A percentile compares a stretch with the other conserved stretches of the same genome.
These are phyloP conservation scores for Fistularia commersonii DNA, from an alignment of 2,797 vertebrate genomes.

Conservation along the genomic window DNA sequence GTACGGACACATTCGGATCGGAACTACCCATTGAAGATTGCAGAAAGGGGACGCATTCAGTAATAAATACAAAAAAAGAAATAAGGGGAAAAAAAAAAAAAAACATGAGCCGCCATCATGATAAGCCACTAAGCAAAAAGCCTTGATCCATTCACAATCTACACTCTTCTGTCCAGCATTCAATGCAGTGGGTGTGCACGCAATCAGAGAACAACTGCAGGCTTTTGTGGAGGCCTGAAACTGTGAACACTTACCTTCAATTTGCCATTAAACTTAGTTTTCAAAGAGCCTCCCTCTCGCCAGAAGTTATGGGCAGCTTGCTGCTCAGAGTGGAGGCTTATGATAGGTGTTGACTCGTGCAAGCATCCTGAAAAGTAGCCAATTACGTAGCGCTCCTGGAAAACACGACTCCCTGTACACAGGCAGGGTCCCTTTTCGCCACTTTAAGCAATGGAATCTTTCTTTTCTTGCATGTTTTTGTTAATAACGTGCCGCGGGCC, in stretches of 20 bases:
- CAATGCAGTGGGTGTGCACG: background rate
- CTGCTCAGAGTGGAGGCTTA: slow-evolving; percentile 23
- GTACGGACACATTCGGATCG: no score
- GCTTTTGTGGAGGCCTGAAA: background rate
- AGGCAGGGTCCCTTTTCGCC: background rate
- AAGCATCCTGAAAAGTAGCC: slow-evolving; percentile 18
- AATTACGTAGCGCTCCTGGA: slow-evolving; percentile 23
- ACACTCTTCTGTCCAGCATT: no score
- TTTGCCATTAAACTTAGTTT: background rate
- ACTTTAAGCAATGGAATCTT: slow-evolving; percentile 14
- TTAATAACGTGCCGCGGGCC: slow-evolving; percentile 21
- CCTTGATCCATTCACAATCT: no score
- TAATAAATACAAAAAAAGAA: no score
- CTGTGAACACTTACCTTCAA: background rate
- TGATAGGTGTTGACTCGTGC: slow-evolving; percentile 27
- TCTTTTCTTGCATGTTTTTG: slow-evolving; percentile 15
- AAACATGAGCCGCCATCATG: background rate
- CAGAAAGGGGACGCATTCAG: no score
- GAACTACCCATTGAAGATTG: no score
- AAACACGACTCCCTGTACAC: slow-evolving; percentile 3
- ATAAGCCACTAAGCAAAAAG: background rate
- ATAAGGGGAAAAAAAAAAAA: background rate
- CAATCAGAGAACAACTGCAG: background rate
- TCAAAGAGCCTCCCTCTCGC: slow-evolving; percentile 1
- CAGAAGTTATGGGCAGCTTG: slow-evolving; percentile 23